phyloP scores from a whole-genome alignment of 2,797 vertebrate genomes.

The Neopelma chrysocephalum region DNA sequence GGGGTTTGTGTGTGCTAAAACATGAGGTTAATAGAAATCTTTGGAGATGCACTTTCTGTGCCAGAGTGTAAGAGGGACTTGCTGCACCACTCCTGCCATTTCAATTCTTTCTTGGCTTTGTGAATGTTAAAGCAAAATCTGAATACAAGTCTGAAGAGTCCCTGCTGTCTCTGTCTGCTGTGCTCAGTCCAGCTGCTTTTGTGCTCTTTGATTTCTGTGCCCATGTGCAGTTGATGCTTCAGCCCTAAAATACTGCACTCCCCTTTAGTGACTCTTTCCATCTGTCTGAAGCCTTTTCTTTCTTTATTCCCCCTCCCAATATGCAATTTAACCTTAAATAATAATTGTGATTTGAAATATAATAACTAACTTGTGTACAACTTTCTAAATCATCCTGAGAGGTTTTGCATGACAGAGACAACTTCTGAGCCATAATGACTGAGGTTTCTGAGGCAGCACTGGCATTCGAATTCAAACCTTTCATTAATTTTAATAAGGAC shows the following conservation, averaged over 20 bases:
- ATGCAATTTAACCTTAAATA: background rate
- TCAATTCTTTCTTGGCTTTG: background rate
- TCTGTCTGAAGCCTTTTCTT: background rate
- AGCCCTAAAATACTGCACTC: background rate
- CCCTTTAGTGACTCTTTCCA: background rate
- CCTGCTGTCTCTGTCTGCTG: background rate
- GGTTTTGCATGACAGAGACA: constrained; percentile 1
- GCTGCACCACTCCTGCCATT: background rate
- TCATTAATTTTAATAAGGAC: constrained; percentile 57
- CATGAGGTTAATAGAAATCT: background rate
- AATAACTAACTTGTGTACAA: background rate
- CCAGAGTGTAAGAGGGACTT: background rate
- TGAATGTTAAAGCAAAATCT: background rate
- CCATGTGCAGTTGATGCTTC: background rate
- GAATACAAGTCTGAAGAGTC: background rate
- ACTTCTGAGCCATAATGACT: constrained; percentile 24
- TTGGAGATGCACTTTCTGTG: constrained; percentile 49
- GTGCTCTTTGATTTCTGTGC: background rate
- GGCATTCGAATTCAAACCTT: constrained; percentile 14
- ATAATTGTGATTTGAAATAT: background rate
- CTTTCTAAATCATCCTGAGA: constrained; percentile 10
- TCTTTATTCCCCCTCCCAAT: accelerated
- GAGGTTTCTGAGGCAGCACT: constrained; percentile 36
- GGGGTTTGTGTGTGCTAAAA: constrained; percentile 1
- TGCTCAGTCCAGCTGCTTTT: background rate